Evolutionary conservation across 2,888 invertebrate species (phyloP).

Genomic region (Pyralis farinalis): DNA sequence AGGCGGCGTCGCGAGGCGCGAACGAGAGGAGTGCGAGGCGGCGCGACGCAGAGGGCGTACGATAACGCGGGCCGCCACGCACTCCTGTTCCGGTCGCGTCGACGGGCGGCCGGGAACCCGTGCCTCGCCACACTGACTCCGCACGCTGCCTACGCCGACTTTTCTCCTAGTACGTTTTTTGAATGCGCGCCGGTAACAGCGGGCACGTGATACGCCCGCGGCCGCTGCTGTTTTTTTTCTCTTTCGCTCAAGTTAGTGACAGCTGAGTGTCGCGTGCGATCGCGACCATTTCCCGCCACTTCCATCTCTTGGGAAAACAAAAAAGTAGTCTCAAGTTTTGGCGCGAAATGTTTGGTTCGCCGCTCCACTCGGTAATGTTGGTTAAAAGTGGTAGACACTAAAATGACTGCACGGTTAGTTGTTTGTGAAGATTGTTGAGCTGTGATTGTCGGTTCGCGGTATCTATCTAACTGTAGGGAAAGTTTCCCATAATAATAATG

Average conservation of each 20-base stretch:
- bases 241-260: conserved; percentile 68
- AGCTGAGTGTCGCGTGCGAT: conserved; percentile 68
- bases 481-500: conserved; percentile 53
- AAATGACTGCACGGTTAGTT: conserved; percentile 45
- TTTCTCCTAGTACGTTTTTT: conserved; percentile 69
- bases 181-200: conserved; percentile 74
- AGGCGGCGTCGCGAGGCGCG: conserved; percentile 35
- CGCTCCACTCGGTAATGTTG: conserved; percentile 29
- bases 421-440: conserved; percentile 56
- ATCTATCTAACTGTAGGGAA: conserved; percentile 34
- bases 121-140: conserved; percentile 69
- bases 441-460: conserved; percentile 53
- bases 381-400: conserved; percentile 46
- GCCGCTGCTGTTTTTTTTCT: conserved; percentile 69
- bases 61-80: conserved; percentile 72
- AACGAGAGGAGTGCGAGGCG: conserved; percentile 74
- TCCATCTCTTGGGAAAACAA: conserved; percentile 48
- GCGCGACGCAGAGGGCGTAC: conserved; percentile 81
- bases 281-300: conserved; percentile 68
- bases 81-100: conserved; percentile 79
- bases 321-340: conserved; percentile 56
- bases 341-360: conserved; percentile 63
- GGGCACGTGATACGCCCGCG: conserved; percentile 73
- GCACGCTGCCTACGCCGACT: conserved; percentile 58
- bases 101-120: conserved; percentile 78